Evolutionary conservation across 2,113 vertebrate genomes (phyloP).

Genomic region (Drymodes brunneopygia): DNA sequence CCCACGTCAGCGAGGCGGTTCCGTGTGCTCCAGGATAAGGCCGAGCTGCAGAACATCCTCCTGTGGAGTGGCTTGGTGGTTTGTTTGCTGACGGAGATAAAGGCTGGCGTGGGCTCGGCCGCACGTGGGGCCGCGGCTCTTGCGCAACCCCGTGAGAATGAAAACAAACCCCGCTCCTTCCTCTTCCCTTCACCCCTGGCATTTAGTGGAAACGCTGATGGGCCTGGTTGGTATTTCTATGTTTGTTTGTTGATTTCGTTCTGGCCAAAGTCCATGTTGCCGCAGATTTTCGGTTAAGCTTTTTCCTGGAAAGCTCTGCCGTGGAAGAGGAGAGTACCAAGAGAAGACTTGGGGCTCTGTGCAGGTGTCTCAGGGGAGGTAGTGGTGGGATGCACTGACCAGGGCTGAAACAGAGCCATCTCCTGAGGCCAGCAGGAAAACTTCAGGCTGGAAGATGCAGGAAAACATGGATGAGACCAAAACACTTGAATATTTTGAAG

Average conservation of each 20-base stretch:
- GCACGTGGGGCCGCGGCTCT: not conserved
- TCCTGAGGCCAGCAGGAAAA: not conserved
- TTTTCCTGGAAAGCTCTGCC: not conserved
- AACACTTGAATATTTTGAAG: not conserved
- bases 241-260: not conserved
- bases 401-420: not conserved
- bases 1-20: accelerated
- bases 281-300: accelerated
- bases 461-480: not conserved
- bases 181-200: not conserved
- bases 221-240: not conserved
- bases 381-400: accelerated
- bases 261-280: not conserved
- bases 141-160: accelerated
- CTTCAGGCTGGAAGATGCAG: not conserved
- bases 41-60: not conserved
- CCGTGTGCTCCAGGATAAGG: not conserved
- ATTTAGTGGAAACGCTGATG: not conserved
- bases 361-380: not conserved
- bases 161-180: not conserved
- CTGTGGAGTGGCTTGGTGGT: accelerated
- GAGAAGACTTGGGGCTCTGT: not conserved
- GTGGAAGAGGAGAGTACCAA: accelerated
- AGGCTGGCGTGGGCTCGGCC: not conserved
- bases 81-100: not conserved